Evolutionary conservation across 2,797 vertebrate genomes (phyloP).

Genomic region (Remorina albescens): DNA sequence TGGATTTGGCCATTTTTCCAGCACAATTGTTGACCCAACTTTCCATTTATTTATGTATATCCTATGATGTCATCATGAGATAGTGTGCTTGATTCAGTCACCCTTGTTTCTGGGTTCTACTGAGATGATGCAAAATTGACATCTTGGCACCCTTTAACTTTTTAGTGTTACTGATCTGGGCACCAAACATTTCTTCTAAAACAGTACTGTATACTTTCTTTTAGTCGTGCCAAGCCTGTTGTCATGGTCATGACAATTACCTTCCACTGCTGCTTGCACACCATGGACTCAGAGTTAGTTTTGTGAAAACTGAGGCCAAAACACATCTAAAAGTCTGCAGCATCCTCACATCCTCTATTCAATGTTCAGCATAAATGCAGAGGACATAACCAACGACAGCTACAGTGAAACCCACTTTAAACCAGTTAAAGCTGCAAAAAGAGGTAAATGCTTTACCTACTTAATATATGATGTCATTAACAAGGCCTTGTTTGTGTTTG

Average conservation of each 20-base stretch:
- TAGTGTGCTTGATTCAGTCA: constrained; percentile 64
- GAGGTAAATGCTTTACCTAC: not conserved
- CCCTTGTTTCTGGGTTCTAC: constrained; percentile 33
- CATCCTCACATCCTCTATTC: constrained; percentile 35
- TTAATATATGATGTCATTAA: constrained; percentile 20
- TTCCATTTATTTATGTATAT: constrained; percentile 27
- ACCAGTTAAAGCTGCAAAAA: constrained; percentile 20
- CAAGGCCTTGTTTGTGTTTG: constrained; percentile 41
- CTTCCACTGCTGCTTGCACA: constrained; percentile 25
- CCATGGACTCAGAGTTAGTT: constrained; percentile 27
- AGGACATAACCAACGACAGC: constrained; percentile 25
- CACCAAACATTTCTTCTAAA: constrained; percentile 9
- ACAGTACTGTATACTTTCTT: constrained; percentile 39
- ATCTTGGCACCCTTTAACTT: constrained; percentile 47
- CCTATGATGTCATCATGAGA: constrained; percentile 45
- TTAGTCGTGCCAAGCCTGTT: constrained; percentile 79
- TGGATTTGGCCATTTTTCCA: constrained; percentile 49
- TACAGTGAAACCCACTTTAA: constrained; percentile 8
- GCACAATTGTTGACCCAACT: constrained; percentile 16
- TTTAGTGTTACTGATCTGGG: constrained; percentile 56
- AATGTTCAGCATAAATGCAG: constrained; percentile 28
- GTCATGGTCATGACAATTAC: constrained; percentile 78
- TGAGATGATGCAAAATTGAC: constrained; percentile 35
- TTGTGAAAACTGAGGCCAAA: constrained; percentile 31
- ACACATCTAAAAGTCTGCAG: constrained; percentile 22